These are phyloP conservation scores for Orthosia cruda DNA, from an alignment of 2,888 invertebrate species.

Conservation along the genomic window DNA sequence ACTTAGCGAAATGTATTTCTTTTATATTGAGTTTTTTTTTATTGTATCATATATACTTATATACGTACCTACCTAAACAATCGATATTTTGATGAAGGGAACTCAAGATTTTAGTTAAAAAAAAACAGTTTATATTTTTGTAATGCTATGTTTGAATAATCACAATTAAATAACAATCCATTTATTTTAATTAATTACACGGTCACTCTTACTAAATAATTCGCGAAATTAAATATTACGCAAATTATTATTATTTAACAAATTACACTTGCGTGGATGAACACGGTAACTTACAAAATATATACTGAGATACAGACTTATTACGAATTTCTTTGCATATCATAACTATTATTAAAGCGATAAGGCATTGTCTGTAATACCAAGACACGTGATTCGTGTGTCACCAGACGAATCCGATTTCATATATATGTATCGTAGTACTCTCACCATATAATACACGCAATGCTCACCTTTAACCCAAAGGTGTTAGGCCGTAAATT, in stretches of 20 bases:
- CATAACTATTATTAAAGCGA: conserved; percentile 37
- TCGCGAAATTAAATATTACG: not conserved
- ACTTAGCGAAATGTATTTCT: no score
- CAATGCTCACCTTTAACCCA: conserved; percentile 15
- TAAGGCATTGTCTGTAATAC: conserved; percentile 47
- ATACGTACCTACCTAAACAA: no score
- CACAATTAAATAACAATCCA: conserved; percentile 3
- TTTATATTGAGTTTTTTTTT: no score
- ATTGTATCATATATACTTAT: no score
- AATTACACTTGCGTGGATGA: conserved; percentile 20
- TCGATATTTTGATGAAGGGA: no score
- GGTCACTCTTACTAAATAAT: conserved; percentile 9
- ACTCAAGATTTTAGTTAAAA: not conserved
- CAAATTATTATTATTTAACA: conserved; percentile 2
- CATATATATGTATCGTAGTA: conserved; percentile 41
- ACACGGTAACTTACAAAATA: conserved; percentile 22
- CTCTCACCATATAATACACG: conserved; percentile 14
- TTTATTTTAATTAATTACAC: conserved; percentile 1
- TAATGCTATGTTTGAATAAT: not conserved
- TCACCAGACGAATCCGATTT: conserved; percentile 56
- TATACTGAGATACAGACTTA: conserved; percentile 32
- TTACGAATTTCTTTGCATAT: conserved; percentile 51
- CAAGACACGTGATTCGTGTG: conserved; percentile 51
- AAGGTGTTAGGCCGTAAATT: conserved; percentile 11
- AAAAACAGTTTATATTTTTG: not conserved